These are phyloP conservation scores for Lasaia peninsularis DNA, from an alignment of 1,140 invertebrate species.

Conservation along the genomic window DNA sequence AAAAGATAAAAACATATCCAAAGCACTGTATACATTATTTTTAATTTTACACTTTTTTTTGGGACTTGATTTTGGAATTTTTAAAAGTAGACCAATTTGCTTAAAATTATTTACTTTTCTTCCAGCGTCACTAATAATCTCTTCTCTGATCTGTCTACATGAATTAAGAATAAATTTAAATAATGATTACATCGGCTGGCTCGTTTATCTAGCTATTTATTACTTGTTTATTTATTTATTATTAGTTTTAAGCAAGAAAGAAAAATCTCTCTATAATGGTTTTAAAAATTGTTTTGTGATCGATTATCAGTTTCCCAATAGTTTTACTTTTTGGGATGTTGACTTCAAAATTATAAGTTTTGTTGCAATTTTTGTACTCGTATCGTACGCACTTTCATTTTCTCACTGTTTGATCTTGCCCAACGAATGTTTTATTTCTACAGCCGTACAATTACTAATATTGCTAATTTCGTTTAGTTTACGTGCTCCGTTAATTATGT, in stretches of 20 bases:
- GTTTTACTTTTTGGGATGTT: neutral
- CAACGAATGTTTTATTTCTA: neutral
- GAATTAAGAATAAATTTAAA: neutral
- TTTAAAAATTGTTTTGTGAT: neutral
- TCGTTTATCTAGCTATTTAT: neutral
- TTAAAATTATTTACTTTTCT: too few species aligned
- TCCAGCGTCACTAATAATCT: too few species aligned
- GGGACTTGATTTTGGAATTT: neutral
- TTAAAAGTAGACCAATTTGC: too few species aligned
- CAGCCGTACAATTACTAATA: neutral
- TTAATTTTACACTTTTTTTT: neutral
- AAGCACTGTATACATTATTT: too few species aligned
- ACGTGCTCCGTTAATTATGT: conserved; percentile 2
- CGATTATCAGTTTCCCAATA: neutral
- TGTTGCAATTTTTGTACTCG: neutral
- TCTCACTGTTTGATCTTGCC: neutral
- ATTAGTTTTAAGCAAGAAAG: neutral
- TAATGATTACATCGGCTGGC: neutral
- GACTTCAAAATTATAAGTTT: neutral
- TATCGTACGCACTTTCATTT: neutral
- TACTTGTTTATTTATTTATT: neutral
- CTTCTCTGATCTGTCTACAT: neutral
- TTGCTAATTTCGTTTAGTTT: neutral
- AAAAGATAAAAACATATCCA: too few species aligned
- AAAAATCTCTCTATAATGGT: neutral